These are phyloP conservation scores for Helicoverpa zea DNA, from an alignment of 1,140 invertebrate species.

Conservation along the genomic window DNA sequence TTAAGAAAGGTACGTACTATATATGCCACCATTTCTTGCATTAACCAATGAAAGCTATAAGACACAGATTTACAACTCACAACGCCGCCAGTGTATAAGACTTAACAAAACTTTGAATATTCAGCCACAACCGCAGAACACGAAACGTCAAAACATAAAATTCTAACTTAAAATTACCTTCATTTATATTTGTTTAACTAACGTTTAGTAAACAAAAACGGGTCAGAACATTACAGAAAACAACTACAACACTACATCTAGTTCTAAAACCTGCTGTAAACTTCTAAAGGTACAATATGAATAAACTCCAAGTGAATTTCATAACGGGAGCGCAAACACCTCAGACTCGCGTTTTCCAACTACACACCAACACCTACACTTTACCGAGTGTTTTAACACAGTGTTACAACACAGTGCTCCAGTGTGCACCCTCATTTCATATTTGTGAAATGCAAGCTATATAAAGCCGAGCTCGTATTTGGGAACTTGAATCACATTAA, in stretches of 20 bases:
- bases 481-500: constrained; percentile 56
- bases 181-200: background rate
- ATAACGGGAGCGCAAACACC: constrained; percentile 40
- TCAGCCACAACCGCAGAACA: constrained; percentile 22
- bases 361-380: constrained; percentile 2
- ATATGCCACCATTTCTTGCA: no score
- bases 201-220: constrained; percentile 23
- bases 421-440: constrained; percentile 8
- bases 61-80: background rate
- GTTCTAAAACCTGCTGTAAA: background rate
- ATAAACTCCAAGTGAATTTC: constrained; percentile 45
- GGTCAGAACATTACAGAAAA: background rate
- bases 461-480: constrained; percentile 47
- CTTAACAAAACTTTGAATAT: constrained; percentile 19
- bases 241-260: constrained; percentile 10
- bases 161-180: constrained; percentile 30
- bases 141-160: constrained; percentile 31
- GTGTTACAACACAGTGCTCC: constrained; percentile 25
- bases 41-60: background rate
- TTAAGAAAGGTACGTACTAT: no score
- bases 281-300: constrained; percentile 34
- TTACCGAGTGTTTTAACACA: background rate
- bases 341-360: constrained; percentile 37
- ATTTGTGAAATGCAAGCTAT: constrained; percentile 45
- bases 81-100: constrained; percentile 16